Conservation (phyloP, 1,140 invertebrate genomes). For the Solenopsis invicta region DNA sequence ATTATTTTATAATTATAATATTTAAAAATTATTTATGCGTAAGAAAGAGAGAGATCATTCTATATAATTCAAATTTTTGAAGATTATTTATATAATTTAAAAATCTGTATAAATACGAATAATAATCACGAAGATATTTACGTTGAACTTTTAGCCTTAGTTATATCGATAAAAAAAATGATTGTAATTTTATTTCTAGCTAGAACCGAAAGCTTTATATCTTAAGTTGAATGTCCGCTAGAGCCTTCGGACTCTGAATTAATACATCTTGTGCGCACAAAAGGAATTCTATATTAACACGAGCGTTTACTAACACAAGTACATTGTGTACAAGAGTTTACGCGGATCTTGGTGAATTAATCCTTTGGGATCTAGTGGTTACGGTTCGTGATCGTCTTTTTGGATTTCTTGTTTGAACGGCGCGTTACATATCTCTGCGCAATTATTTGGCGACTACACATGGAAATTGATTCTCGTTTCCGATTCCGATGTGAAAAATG, state of each 20-base stretch:
- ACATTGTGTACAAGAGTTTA: constrained; percentile 18
- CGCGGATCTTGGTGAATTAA: constrained; percentile 24
- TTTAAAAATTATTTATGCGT: no score
- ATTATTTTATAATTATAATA: no score
- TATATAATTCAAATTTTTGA: no score
- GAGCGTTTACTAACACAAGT: background rate
- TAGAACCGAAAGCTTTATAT: background rate
- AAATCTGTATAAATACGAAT: no score
- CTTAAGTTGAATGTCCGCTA: background rate
- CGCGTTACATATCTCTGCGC: background rate
- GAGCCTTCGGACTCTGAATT: constrained; percentile 1
- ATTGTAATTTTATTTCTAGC: no score
- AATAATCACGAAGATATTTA: no score
- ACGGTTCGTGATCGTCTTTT: constrained; percentile 5
- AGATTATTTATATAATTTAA: no score
- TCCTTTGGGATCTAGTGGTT: background rate
- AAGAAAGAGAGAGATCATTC: no score
- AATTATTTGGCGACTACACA: constrained; percentile 45
- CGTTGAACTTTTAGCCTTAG: no score
- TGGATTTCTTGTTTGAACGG: constrained; percentile 33
- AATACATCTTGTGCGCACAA: constrained; percentile 14
- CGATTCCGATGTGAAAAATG: background rate
- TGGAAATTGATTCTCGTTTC: constrained; percentile 5
- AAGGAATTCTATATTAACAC: constrained; percentile 26
- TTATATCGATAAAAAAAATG: no score